phyloP scores from a whole-genome alignment of 2,797 vertebrate species.

The Bryconaethiops microstoma region DNA sequence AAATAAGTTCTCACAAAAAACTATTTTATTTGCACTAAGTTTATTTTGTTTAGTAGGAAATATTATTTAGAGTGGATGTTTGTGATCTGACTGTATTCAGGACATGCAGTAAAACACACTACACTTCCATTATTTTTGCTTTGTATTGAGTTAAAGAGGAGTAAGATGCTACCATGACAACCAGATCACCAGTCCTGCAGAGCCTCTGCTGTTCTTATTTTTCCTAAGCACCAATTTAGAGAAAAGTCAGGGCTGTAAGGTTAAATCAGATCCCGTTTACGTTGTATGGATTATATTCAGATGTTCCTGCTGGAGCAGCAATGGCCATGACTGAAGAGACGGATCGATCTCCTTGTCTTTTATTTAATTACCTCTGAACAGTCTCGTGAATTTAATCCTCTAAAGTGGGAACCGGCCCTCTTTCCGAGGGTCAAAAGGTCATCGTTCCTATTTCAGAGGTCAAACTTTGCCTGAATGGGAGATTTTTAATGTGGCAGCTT shows the following conservation, averaged over 20 bases:
- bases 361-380: conserved; percentile 84
- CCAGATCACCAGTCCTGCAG: too few relatives aligned
- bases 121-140: neutral
- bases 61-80: too few relatives aligned
- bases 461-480: conserved; percentile 78
- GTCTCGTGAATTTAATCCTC: conserved; percentile 87
- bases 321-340: conserved; percentile 89
- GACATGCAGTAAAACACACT: neutral
- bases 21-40: neutral
- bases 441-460: conserved; percentile 78
- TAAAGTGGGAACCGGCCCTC: conserved; percentile 83
- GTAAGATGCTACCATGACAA: neutral
- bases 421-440: conserved; percentile 82
- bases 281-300: conserved; percentile 15
- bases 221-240: too few relatives aligned
- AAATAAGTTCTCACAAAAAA: neutral
- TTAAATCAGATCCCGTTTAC: neutral
- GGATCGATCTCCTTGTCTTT: conserved; percentile 83
- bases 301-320: conserved; percentile 66
- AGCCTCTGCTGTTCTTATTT: too few relatives aligned
- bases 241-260: too few relatives aligned
- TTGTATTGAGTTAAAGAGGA: neutral
- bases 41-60: too few relatives aligned
- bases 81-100: too few relatives aligned
- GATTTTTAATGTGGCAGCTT: conserved; percentile 73